Evolutionary conservation across 2,797 vertebrate species (phyloP), one percentile per base, ranked within the genome.

Genomic region (Aselliscus stoliczkanus): DNA sequence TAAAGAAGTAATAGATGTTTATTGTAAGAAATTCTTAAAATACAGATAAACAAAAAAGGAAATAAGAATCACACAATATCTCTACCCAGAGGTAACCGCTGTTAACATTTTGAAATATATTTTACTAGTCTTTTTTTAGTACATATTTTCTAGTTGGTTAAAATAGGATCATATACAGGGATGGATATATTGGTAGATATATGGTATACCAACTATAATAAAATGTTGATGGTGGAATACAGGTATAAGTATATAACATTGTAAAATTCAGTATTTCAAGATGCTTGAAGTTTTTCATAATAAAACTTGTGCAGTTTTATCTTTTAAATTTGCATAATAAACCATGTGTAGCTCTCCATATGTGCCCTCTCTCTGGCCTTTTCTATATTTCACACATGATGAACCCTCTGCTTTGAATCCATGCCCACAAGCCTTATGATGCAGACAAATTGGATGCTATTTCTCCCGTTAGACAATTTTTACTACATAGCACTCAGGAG

Each of bases 221-320:
- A 84, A 62, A 93, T 31, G 6, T 34, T 95, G 50, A 42, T 47
- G 47, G 15, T 84, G 76, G 47, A 76, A 34, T 75, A 60, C 86
- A 73, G 37, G 11, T 90, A 4, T 88, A 60, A 64, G 14, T 62
- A 65, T 44, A 70, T 23, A 85, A 69, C n/a, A 44, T 83, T 85
- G 15, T 76, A 84, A 85, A 96, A 92, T 70, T 73, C 52, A 81
- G 5, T 39, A 56, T 92, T 84, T 93, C n/a, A 85, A 20, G 56
- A 29, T 70, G 52, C n/a, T 80, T 89, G 8, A 79, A 82, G 39
- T 50, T 79, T 90, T 91, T 88, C 47, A 47, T 76, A 89, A 21
- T 62, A 90, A 93, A 54, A 60, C 44, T 73, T 67, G 37, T 64
- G 4, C n/a, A 73, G 65, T 34, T 73, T 88, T 64, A 72, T 80